A percentile compares a stretch with the other conserved stretches of the same genome.
Conservation (phyloP, 2,113 vertebrate species). For the Amphilophus citrinellus region DNA sequence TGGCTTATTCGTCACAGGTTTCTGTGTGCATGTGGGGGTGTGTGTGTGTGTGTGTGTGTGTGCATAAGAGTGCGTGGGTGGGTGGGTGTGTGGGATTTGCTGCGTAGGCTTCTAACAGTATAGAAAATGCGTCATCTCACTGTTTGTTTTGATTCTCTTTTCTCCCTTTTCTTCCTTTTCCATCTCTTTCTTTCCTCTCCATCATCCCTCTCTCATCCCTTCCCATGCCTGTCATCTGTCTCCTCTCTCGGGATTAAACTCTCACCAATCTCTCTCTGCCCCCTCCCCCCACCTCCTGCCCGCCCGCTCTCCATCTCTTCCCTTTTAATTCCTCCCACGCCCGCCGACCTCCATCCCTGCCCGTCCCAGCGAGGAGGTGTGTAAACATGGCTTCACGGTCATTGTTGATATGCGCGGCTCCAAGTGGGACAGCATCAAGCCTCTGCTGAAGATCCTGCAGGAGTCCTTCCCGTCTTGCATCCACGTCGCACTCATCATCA, state of each 20-base stretch:
- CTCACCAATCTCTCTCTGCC: slow-evolving; percentile 36
- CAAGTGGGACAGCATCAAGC: slow-evolving; percentile 99
- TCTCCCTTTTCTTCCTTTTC: background rate
- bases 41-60: background rate
- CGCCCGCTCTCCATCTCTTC: background rate
- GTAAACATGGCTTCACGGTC: slow-evolving; percentile 98
- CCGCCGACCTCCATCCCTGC: slow-evolving; percentile 30
- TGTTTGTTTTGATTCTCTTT: slow-evolving; percentile 62
- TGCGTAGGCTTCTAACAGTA: slow-evolving; percentile 64
- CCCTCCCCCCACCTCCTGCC: slow-evolving; percentile 18
- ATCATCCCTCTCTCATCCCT: slow-evolving; percentile 56
- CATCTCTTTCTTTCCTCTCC: slow-evolving; percentile 2
- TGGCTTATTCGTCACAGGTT: slow-evolving; percentile 39
- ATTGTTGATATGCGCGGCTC: slow-evolving; percentile 99
- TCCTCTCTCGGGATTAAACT: slow-evolving; percentile 62
- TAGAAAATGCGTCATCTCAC: slow-evolving; percentile 72
- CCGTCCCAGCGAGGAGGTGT: slow-evolving; percentile 92
- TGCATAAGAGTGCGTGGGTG: slow-evolving; percentile 1
- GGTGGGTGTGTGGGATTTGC: slow-evolving; percentile 47
- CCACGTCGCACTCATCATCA: slow-evolving; percentile 99
- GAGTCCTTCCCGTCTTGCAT: slow-evolving; percentile 98
- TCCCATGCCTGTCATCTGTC: slow-evolving; percentile 65
- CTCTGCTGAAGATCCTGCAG: slow-evolving; percentile 97
- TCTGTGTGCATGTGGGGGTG: slow-evolving; percentile 16
- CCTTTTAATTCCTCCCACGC: slow-evolving; percentile 57